Evolutionary conservation across 2,888 invertebrate genomes (phyloP), one percentile per base, ranked within the genome.

Genomic region (Diploptera punctata): DNA sequence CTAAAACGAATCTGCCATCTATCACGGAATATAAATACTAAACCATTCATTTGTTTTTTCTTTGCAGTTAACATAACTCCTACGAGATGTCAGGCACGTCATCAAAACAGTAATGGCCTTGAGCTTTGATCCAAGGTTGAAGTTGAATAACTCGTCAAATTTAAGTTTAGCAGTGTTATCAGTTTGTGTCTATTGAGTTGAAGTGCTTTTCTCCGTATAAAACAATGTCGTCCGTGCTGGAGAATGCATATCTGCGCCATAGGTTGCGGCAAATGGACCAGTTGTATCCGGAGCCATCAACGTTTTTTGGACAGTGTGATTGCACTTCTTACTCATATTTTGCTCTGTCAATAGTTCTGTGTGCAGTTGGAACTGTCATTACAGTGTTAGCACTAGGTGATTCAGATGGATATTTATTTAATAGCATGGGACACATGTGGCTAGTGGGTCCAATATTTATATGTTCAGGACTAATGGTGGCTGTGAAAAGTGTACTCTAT

Each of bases 391-490:
- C 89, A 61, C 83, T 89, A 77, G 88, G 89, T 74, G 88, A 88
- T 79, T 80, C 80, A 44, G 87, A 88, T 81, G 88, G 87, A 68
- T 87, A 87, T 77, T 85, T 89, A 77, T 85, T 88, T 77, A 86
- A 82, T 21, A 73, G 60, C 82, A 83, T 90, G 77, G 89, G 89
- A 75, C 89, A 89, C 84, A 88, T 89, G 89, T 89, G 89, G 89
- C 85, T 89, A 18, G 88, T 89, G 73, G 89, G 89, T 73, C 89
- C 89, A 68, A 88, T 89, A 79, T 89, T 89, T 80, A 88, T 89
- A 80, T 88, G 89, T 82, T 89, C 89, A 75, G 89, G 89, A 76
- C 86, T 89, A 82, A 89, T 89, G 89, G 87, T 90, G 70, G 89
- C 89, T 57, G 87, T 89, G n/a, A 89, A 89, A 79, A 89, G 89